Percentiles rank a stretch among this genome's conserved stretches.
Evolutionary conservation across 2,888 invertebrate genomes (phyloP).

Genomic region (Callinectes sapidus): DNA sequence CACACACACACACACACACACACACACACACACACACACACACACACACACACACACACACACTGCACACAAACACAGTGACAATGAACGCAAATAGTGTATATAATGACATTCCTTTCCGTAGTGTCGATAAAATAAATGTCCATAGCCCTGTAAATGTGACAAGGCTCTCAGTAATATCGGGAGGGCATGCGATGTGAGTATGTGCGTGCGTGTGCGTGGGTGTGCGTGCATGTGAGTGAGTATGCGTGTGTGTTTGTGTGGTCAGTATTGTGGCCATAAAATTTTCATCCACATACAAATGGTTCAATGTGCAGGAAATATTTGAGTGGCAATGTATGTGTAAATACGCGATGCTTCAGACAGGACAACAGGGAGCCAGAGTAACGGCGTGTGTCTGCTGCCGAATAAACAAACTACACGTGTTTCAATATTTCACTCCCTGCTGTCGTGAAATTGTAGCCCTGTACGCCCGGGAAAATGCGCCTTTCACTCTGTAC

Average conservation of each 20-base stretch:
- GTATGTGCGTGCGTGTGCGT: background rate
- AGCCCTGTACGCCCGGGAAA: background rate
- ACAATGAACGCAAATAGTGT: background rate
- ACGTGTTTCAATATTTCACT: background rate
- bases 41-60: constrained; percentile 1
- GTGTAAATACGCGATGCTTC: background rate
- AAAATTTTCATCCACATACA: constrained; percentile 4
- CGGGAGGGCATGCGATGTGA: background rate
- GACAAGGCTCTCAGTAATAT: constrained; percentile 8
- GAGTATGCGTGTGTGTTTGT: constrained; percentile 26
- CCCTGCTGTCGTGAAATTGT: background rate
- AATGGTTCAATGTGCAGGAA: background rate
- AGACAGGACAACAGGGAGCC: background rate
- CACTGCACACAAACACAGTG: background rate
- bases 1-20: too few relatives aligned
- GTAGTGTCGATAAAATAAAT: background rate
- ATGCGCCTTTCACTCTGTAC: background rate
- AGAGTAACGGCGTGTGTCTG: background rate
- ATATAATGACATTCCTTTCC: constrained; percentile 28
- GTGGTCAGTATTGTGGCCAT: background rate
- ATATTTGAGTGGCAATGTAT: constrained; percentile 4
- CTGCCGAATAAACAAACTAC: background rate
- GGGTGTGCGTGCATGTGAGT: background rate
- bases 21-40: background rate
- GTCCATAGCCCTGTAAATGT: background rate